phyloP scores from a whole-genome alignment of 2,888 invertebrate species.

The Fragum sueziense region DNA sequence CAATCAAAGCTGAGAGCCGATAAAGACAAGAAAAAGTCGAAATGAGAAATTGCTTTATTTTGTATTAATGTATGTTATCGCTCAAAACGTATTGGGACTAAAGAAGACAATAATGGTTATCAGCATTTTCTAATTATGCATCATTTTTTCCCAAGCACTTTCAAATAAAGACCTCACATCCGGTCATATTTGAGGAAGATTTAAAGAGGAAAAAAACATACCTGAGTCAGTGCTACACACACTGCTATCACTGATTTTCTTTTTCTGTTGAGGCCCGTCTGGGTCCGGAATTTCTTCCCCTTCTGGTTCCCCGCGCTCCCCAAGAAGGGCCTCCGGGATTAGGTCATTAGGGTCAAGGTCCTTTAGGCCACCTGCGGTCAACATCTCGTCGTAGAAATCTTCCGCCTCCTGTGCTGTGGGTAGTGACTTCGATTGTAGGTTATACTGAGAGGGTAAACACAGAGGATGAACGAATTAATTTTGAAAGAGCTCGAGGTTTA shows the following conservation, averaged over 20 bases:
- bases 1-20: too few species aligned
- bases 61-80: too few species aligned
- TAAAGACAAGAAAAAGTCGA: too few species aligned
- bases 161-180: too few species aligned
- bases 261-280: slow-evolving; percentile 18
- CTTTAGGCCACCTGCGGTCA: slow-evolving; percentile 29
- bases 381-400: slow-evolving; percentile 53
- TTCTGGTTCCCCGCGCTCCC: slow-evolving; percentile 1
- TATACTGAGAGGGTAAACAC: neutral
- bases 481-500: neutral
- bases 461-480: neutral
- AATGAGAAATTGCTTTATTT: too few species aligned
- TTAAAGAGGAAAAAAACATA: too few species aligned
- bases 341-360: slow-evolving; percentile 9
- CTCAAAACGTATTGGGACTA: too few species aligned
- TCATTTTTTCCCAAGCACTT: too few species aligned
- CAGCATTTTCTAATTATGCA: too few species aligned
- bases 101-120: too few species aligned
- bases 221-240: slow-evolving; percentile 48
- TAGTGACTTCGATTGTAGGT: neutral
- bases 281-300: neutral
- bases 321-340: neutral
- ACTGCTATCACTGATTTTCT: slow-evolving; percentile 45
- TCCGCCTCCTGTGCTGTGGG: slow-evolving; percentile 39
- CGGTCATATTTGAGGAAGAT: too few species aligned